Conservation (phyloP, 2,113 vertebrate species). For the Pao palembangensis region DNA sequence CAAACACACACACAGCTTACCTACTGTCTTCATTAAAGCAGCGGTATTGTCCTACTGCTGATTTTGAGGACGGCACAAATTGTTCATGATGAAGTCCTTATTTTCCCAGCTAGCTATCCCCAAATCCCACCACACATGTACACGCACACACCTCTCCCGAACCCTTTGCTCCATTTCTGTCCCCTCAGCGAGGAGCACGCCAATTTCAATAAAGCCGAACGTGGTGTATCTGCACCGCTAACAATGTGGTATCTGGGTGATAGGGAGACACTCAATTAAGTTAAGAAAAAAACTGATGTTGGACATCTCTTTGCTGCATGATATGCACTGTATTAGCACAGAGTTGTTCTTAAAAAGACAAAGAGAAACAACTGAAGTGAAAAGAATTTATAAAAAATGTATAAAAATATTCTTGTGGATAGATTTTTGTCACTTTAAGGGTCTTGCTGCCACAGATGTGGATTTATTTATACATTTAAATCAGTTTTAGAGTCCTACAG, state of each 20-base stretch:
- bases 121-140: too few relatives aligned
- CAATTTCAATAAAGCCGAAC: slow-evolving; percentile 50
- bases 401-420: slow-evolving; percentile 56
- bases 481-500: slow-evolving; percentile 15
- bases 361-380: slow-evolving; percentile 24
- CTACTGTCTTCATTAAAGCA: slow-evolving; percentile 58
- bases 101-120: slow-evolving; percentile 51
- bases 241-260: slow-evolving; percentile 44
- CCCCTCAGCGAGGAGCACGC: too few relatives aligned
- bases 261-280: slow-evolving; percentile 62
- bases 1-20: slow-evolving; percentile 19
- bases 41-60: slow-evolving; percentile 64
- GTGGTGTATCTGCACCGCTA: slow-evolving; percentile 51
- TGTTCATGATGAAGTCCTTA: slow-evolving; percentile 71
- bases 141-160: too few relatives aligned
- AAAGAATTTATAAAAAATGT: slow-evolving; percentile 41
- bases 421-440: slow-evolving; percentile 32
- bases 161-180: too few relatives aligned
- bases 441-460: slow-evolving; percentile 22
- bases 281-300: slow-evolving; percentile 42
- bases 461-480: slow-evolving; percentile 61
- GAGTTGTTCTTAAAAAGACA: slow-evolving; percentile 12
- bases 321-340: slow-evolving; percentile 34
- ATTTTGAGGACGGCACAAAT: slow-evolving; percentile 61
- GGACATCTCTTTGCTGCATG: slow-evolving; percentile 38